Evolutionary conservation across 30 jellyfish, hydroid and myxozoan species (phyloP), one percentile per base, ranked within the genome.

Genomic region (Hydractinia echinata): DNA sequence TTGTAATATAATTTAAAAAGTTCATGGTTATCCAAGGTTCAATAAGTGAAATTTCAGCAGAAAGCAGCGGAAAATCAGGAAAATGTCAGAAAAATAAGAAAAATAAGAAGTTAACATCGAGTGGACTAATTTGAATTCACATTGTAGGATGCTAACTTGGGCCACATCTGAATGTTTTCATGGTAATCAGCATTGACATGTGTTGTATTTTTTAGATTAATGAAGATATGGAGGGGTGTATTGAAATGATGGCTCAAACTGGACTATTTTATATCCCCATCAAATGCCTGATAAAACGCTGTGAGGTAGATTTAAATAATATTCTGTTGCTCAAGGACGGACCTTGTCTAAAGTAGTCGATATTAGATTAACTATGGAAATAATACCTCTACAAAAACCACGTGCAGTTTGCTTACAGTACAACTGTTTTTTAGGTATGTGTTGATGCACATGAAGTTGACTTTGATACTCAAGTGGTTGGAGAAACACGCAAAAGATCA

Each of bases 221-320:
- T 66, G 89, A 83, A 30, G 95, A 84, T 70, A 44, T 94, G 50
- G 78, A 58, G 48, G 99, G 99, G 48, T 58, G 78, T n/a, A 76
- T 94, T 44, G 89, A 88, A 16, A 84, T 94, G 78, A 54, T 83
- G 73, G 94, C 99, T 8, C 90, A 83, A 56, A 84, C 94, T 66
- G 97, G 99, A 10, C 87, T 88, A 5, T 94, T 94, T 72, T 69
- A 89, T 49, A 95, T 94, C 10, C 87, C 94, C 8, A 83, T 94
- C 48, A 87, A 94, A 51, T 85, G 97, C 81, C 87, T 88, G 67
- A 84, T 61, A 55, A 94, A 94, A 89, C 77, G 94, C 19, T 94
- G 97, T 54, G 92, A 86, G 96, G 99, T 94, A 76, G 10, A 82
- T n/a, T 64, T 13, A 16, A 0, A 13, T 58, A 58, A 16, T 16